Percentiles rank a stretch among this genome's conserved stretches.
These are phyloP conservation scores for Pelecanoides urinatrix DNA, from an alignment of 2,113 vertebrate genomes.

Conservation along the genomic window DNA sequence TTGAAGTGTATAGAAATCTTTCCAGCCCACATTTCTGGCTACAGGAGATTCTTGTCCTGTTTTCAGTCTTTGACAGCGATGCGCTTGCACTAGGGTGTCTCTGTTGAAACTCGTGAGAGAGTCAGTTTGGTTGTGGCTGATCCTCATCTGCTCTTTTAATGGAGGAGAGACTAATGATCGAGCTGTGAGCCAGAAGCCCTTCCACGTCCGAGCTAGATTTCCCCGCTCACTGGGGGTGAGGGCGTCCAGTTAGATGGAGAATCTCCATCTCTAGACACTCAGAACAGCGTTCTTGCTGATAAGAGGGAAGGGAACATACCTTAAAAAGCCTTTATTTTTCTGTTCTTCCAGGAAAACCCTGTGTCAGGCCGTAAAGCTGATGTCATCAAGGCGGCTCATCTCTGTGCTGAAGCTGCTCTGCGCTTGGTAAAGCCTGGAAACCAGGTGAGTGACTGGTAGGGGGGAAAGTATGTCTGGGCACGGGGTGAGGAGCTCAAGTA, in stretches of 20 bases:
- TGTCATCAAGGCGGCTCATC: constrained; percentile 91
- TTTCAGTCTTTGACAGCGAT: not conserved
- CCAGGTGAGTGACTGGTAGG: constrained; percentile 74
- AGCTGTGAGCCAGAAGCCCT: not conserved
- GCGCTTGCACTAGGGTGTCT: not conserved
- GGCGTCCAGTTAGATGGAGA: not conserved
- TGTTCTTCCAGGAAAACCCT: constrained; percentile 80
- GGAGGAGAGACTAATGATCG: not conserved
- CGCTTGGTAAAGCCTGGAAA: constrained; percentile 97
- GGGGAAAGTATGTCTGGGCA: too few relatives aligned
- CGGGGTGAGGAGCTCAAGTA: too few relatives aligned
- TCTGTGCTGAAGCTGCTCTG: constrained; percentile 94
- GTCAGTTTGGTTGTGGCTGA: not conserved
- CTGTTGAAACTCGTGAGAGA: not conserved
- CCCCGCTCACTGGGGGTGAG: accelerated
- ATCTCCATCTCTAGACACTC: not conserved
- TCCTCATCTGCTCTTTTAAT: not conserved
- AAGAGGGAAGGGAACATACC: not conserved
- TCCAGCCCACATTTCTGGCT: not conserved
- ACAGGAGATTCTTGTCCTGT: not conserved
- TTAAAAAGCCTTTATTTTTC: not conserved
- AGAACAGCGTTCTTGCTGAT: accelerated
- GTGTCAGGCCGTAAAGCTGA: constrained; percentile 94
- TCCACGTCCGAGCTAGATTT: not conserved
- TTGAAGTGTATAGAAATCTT: not conserved